A percentile compares a stretch with the other conserved stretches of the same genome.
phyloP scores from a whole-genome alignment of 2,888 invertebrate genomes.

The Agriotes lineatus region DNA sequence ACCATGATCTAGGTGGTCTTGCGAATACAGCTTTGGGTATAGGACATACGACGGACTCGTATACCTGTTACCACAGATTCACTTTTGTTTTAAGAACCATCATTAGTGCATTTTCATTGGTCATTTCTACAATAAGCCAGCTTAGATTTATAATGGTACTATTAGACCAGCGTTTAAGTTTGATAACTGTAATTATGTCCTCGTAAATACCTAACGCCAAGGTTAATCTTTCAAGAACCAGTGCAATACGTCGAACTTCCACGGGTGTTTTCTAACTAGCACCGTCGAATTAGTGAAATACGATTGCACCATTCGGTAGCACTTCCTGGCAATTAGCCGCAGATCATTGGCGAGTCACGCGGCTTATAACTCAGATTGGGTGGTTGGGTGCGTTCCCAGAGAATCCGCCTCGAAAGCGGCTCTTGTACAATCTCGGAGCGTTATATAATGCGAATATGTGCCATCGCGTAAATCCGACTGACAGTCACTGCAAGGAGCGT shows the following conservation, averaged over 20 bases:
- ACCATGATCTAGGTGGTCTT: too few relatives aligned
- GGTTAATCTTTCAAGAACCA: too few relatives aligned
- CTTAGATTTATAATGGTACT: too few relatives aligned
- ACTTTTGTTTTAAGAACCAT: too few relatives aligned
- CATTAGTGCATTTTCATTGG: too few relatives aligned
- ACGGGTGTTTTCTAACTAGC: not conserved
- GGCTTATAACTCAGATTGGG: not conserved
- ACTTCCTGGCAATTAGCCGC: conserved; percentile 20
- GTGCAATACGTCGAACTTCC: not conserved
- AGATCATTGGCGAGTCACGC: not conserved
- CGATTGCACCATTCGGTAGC: conserved; percentile 4
- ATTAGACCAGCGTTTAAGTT: too few relatives aligned
- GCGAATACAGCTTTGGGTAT: too few relatives aligned
- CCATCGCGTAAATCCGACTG: conserved; percentile 34
- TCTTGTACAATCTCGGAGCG: conserved; percentile 25
- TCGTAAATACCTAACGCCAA: too few relatives aligned
- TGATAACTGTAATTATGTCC: too few relatives aligned
- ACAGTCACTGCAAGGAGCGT: conserved; percentile 36
- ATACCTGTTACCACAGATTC: not conserved
- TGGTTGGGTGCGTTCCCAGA: conserved; percentile 23
- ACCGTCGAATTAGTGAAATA: not conserved
- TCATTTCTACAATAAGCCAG: too few relatives aligned
- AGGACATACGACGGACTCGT: too few relatives aligned
- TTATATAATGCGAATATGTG: conserved; percentile 37
- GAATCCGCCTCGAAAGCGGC: conserved; percentile 15